A percentile compares a stretch with the other conserved stretches of the same genome.
phyloP scores from a whole-genome alignment of 1,140 invertebrate genomes.

The Drosophila willistoni region DNA sequence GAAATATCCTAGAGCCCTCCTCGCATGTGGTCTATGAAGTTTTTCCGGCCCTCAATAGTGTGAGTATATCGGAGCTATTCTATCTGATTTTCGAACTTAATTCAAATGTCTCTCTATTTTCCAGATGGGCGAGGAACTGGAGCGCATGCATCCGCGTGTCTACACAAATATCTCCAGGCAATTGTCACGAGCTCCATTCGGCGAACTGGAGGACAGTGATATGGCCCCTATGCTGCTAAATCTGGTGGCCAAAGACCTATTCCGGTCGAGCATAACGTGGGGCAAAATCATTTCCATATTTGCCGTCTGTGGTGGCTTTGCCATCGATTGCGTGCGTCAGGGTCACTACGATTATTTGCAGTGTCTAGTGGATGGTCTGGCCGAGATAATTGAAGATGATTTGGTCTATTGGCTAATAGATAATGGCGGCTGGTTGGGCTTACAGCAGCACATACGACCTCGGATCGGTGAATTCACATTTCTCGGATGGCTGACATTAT shows the following conservation, averaged over 20 bases:
- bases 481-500: constrained; percentile 77
- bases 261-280: constrained; percentile 87
- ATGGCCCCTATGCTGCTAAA: constrained; percentile 85
- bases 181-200: constrained; percentile 83
- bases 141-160: constrained; percentile 87
- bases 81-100: background rate
- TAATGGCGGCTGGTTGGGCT: constrained; percentile 88
- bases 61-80: constrained; percentile 37
- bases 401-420: constrained; percentile 87
- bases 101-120: background rate
- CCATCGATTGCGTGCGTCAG: constrained; percentile 88
- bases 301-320: constrained; percentile 88
- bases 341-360: constrained; percentile 88
- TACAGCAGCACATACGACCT: constrained; percentile 75
- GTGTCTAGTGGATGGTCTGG: constrained; percentile 86
- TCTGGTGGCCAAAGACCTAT: constrained; percentile 86
- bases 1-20: constrained; percentile 75
- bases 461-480: constrained; percentile 71
- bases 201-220: constrained; percentile 84
- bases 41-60: constrained; percentile 79
- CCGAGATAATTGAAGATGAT: constrained; percentile 87
- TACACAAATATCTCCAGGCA: constrained; percentile 86
- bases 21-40: constrained; percentile 79
- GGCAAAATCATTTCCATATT: constrained; percentile 88
- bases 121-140: constrained; percentile 84